A percentile compares a stretch with the other conserved stretches of the same genome.
These are phyloP conservation scores for Desmodus rotundus DNA, from an alignment of 2,113 vertebrate species.

Conservation along the genomic window DNA sequence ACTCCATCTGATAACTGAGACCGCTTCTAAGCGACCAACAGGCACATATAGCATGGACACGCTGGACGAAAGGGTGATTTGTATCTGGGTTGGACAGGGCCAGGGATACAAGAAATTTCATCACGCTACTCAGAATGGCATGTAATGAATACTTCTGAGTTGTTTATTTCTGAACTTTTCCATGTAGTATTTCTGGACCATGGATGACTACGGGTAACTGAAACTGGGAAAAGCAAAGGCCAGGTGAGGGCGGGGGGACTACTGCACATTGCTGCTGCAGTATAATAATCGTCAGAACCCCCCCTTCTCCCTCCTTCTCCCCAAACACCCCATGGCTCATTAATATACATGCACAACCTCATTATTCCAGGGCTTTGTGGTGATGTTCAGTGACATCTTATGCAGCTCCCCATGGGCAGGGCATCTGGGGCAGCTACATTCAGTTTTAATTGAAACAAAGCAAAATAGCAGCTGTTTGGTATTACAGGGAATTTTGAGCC, in stretches of 20 bases:
- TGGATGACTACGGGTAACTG: neutral
- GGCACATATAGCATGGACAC: too few species aligned
- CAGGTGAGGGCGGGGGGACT: neutral
- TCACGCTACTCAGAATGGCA: neutral
- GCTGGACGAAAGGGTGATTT: neutral
- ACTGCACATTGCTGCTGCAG: neutral
- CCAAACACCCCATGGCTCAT: neutral
- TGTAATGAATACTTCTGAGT: neutral
- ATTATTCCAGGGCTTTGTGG: neutral
- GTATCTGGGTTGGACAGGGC: too few species aligned
- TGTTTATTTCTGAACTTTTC: neutral
- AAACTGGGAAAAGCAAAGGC: neutral
- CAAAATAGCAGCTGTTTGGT: slow-evolving; percentile 59
- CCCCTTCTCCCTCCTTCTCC: neutral
- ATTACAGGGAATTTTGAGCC: slow-evolving; percentile 58
- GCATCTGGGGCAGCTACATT: slow-evolving; percentile 33
- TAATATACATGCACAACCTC: neutral
- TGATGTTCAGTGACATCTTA: slow-evolving; percentile 36
- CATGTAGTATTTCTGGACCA: neutral
- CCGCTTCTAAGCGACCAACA: neutral
- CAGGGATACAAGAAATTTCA: neutral
- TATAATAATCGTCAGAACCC: neutral
- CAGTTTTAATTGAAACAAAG: slow-evolving; percentile 63
- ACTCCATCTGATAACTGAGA: neutral
- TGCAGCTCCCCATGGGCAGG: neutral